Percentiles rank a stretch among this genome's conserved stretches.
phyloP scores from a whole-genome alignment of 2,888 invertebrate species.

The Sturmia bella region DNA sequence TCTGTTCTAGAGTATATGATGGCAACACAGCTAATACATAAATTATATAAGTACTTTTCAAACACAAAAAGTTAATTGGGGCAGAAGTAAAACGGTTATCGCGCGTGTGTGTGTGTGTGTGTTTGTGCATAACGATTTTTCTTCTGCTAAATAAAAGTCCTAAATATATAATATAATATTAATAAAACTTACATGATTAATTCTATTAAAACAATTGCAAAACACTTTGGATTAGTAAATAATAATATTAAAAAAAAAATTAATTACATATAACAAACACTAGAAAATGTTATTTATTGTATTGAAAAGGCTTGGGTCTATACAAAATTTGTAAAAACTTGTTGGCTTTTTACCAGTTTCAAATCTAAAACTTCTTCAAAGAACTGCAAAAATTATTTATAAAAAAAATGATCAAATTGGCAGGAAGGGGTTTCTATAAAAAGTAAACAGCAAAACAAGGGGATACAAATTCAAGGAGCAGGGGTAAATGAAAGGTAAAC shows the following conservation, averaged over 20 bases:
- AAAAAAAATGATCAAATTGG: constrained; percentile 9
- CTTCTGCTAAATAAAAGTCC: neutral
- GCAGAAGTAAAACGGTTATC: neutral
- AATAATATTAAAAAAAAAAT: neutral
- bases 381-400: neutral
- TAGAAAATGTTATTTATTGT: neutral
- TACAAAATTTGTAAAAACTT: neutral
- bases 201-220: neutral
- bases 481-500: constrained; percentile 20
- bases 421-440: neutral
- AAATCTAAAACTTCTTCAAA: constrained; percentile 1
- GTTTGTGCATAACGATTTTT: neutral
- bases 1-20: neutral
- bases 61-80: neutral
- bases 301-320: neutral
- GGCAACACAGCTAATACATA: neutral
- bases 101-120: too few relatives aligned
- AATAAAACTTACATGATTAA: constrained; percentile 6
- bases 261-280: constrained; percentile 24
- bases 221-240: constrained; percentile 21
- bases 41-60: neutral
- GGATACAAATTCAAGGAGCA: neutral
- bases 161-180: neutral
- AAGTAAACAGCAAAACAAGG: neutral
- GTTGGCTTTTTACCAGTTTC: constrained; percentile 34